A percentile compares a stretch with the other conserved stretches of the same genome.
Conservation (phyloP, 2,113 vertebrate genomes). For the Apteryx owenii region DNA sequence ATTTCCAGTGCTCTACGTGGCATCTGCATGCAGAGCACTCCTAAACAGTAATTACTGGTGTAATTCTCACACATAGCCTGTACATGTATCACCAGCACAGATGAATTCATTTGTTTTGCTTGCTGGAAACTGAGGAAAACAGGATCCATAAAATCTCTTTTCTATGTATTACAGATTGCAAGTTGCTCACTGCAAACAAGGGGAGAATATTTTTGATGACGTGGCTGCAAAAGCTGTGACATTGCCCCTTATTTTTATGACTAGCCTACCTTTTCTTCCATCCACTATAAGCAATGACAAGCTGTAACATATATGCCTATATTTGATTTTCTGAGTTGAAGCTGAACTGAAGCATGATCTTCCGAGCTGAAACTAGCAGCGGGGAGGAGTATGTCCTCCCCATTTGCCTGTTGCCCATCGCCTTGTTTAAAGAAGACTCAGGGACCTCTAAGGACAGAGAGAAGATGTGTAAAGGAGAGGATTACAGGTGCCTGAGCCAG, state of each 20-base stretch:
- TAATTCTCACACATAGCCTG: conserved; percentile 26
- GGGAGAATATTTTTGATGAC: background rate
- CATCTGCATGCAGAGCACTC: conserved; percentile 43
- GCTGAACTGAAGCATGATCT: background rate
- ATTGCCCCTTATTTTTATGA: background rate
- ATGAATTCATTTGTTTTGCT: conserved; percentile 8
- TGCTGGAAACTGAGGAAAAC: background rate
- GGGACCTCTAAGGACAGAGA: background rate
- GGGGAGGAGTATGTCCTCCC: background rate
- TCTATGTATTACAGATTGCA: background rate
- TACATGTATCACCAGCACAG: background rate
- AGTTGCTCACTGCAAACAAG: background rate
- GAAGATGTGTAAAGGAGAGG: background rate
- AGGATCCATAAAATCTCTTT: background rate
- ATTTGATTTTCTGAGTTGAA: background rate
- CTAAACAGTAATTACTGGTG: conserved; percentile 13
- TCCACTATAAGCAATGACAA: background rate
- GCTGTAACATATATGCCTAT: background rate
- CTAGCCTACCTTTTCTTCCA: background rate
- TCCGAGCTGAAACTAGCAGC: background rate
- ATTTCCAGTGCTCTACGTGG: background rate
- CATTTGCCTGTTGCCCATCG: background rate
- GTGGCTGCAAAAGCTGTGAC: conserved; percentile 10
- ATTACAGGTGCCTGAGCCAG: background rate
- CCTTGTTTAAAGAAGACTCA: background rate